Percentiles rank a stretch among this genome's conserved stretches.
Conservation (phyloP, 2,797 vertebrate genomes). For the Acipenser ruthenus region DNA sequence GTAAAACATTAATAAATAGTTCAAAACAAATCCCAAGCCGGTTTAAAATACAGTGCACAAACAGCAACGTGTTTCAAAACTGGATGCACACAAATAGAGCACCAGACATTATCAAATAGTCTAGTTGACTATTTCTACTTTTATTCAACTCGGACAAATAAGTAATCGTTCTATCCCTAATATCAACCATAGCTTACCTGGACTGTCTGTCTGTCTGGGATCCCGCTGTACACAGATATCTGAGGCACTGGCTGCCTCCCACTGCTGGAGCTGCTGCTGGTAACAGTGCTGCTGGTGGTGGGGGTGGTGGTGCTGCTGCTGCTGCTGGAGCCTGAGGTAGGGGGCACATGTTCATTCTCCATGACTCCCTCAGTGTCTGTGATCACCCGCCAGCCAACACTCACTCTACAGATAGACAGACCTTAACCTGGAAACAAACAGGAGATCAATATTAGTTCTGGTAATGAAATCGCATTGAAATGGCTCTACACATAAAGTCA, state of each 20-base stretch:
- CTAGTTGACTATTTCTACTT: no score
- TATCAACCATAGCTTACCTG: constrained; percentile 56
- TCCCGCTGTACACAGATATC: constrained; percentile 83
- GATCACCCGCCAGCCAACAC: constrained; percentile 56
- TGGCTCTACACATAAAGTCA: neutral
- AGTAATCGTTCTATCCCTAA: neutral
- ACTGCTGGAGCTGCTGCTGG: constrained; percentile 32
- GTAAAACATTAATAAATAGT: no score
- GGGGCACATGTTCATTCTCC: constrained; percentile 75
- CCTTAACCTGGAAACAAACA: constrained; percentile 48
- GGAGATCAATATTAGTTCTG: neutral
- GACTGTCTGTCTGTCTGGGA: constrained; percentile 84
- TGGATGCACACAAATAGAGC: no score
- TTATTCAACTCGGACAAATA: neutral
- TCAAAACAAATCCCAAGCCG: no score
- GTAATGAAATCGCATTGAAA: neutral
- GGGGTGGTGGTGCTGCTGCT: constrained; percentile 37
- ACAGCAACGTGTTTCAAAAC: no score
- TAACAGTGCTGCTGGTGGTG: constrained; percentile 37
- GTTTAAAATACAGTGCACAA: no score
- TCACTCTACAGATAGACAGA: constrained; percentile 59
- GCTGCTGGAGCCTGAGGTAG: constrained; percentile 36
- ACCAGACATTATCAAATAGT: no score
- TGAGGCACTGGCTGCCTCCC: constrained; percentile 65
- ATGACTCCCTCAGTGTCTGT: constrained; percentile 64